These are phyloP conservation scores for Chloropsis hardwickii DNA, from an alignment of 2,113 vertebrate genomes.

Conservation along the genomic window DNA sequence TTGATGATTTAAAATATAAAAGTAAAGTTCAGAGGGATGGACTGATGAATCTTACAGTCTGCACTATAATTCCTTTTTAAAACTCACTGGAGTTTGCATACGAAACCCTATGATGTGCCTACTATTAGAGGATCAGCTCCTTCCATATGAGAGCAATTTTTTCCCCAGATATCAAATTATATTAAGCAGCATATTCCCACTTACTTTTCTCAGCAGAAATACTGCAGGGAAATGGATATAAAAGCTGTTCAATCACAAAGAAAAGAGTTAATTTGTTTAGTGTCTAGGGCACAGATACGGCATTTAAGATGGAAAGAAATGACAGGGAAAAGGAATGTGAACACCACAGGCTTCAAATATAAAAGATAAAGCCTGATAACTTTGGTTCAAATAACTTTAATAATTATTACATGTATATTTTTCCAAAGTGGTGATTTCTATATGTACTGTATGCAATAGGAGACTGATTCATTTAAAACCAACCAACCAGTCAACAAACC, in stretches of 20 bases:
- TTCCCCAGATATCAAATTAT: not conserved
- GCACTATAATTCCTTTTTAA: not conserved
- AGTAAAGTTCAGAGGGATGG: constrained; percentile 15
- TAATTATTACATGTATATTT: constrained; percentile 50
- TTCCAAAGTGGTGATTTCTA: constrained; percentile 23
- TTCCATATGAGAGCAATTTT: not conserved
- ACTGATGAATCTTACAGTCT: not conserved
- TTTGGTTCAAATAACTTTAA: constrained; percentile 76
- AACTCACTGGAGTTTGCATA: not conserved
- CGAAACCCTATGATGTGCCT: constrained; percentile 15
- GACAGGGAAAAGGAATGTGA: constrained; percentile 36
- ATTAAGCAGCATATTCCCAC: constrained; percentile 5
- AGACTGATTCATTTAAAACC: constrained; percentile 31
- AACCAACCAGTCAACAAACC: not conserved
- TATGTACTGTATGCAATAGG: constrained; percentile 30
- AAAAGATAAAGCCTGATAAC: constrained; percentile 64
- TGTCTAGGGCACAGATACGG: not conserved
- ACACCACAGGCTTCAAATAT: constrained; percentile 56
- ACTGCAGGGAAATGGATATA: not conserved
- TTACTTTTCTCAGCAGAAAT: constrained; percentile 24
- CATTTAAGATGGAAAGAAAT: constrained; percentile 2
- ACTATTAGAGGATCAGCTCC: not conserved
- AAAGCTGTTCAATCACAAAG: not conserved
- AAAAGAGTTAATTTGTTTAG: not conserved
- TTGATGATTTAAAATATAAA: constrained; percentile 15